Conservation (phyloP, 2,888 invertebrate species). For the Podabrus alpinus region DNA sequence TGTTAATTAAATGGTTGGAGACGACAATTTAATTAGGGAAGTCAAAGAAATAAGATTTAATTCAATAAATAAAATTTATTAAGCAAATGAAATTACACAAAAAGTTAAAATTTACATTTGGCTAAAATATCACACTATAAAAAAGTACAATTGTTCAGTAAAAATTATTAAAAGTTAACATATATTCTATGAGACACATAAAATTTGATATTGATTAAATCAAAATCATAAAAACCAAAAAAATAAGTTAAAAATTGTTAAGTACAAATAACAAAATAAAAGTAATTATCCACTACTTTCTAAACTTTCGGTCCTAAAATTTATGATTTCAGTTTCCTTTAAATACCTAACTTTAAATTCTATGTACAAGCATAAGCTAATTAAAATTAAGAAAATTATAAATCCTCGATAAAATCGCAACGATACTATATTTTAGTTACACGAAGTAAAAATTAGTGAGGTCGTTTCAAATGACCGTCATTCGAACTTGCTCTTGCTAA, state of each 20-base stretch:
- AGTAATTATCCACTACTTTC: background rate
- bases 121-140: conserved; percentile 26
- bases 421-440: background rate
- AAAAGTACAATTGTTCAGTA: conserved; percentile 13
- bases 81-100: background rate
- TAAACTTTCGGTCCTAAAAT: background rate
- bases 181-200: background rate
- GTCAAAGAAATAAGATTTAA: background rate
- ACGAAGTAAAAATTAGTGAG: conserved; percentile 38
- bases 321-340: background rate
- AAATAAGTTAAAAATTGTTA: background rate
- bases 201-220: background rate
- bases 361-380: background rate
- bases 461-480: conserved; percentile 44
- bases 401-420: background rate
- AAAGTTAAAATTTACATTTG: conserved; percentile 10
- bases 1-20: no score
- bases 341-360: background rate
- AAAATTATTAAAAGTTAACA: conserved; percentile 6
- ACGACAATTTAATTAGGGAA: no score
- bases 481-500: conserved; percentile 39
- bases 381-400: background rate
- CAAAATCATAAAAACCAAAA: background rate
- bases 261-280: background rate
- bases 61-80: background rate